Evolutionary conservation across 2,888 invertebrate species (phyloP).

Genomic region (Dolomedes plantarius): DNA sequence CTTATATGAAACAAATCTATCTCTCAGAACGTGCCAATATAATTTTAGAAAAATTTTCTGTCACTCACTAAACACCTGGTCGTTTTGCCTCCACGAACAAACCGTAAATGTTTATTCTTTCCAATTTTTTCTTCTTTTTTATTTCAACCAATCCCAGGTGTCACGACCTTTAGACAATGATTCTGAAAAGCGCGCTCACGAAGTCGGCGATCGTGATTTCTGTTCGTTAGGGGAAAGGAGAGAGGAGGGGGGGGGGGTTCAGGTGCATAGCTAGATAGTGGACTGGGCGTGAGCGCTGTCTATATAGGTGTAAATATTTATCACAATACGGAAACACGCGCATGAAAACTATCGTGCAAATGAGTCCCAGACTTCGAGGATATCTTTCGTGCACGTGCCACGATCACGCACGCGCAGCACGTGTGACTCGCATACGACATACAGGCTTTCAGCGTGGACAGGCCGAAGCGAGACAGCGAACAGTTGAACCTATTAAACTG

Average conservation of each 20-base stretch:
- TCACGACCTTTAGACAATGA: slow-evolving; percentile 56
- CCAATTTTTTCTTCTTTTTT: neutral
- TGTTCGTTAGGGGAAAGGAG: neutral
- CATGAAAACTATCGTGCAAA: slow-evolving; percentile 36
- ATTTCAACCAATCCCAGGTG: slow-evolving; percentile 29
- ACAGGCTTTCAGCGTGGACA: too few relatives aligned
- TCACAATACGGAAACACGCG: slow-evolving; percentile 24
- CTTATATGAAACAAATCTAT: too few relatives aligned
- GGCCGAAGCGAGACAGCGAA: too few relatives aligned
- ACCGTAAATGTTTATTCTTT: neutral
- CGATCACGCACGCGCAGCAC: slow-evolving; percentile 8
- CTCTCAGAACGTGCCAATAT: too few relatives aligned
- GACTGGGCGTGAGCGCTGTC: neutral
- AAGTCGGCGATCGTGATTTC: neutral
- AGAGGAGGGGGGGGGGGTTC: neutral
- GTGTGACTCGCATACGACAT: neutral
- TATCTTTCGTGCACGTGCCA: slow-evolving; percentile 29
- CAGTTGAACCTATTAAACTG: too few relatives aligned
- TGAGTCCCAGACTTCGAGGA: neutral
- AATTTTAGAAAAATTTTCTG: neutral
- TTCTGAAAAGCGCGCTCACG: slow-evolving; percentile 13
- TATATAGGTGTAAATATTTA: slow-evolving; percentile 38
- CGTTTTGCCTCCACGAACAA: neutral
- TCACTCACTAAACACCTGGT: neutral
- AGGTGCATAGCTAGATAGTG: neutral